phyloP scores from a whole-genome alignment of 2,797 vertebrate species.

The Pangasius macronema region DNA sequence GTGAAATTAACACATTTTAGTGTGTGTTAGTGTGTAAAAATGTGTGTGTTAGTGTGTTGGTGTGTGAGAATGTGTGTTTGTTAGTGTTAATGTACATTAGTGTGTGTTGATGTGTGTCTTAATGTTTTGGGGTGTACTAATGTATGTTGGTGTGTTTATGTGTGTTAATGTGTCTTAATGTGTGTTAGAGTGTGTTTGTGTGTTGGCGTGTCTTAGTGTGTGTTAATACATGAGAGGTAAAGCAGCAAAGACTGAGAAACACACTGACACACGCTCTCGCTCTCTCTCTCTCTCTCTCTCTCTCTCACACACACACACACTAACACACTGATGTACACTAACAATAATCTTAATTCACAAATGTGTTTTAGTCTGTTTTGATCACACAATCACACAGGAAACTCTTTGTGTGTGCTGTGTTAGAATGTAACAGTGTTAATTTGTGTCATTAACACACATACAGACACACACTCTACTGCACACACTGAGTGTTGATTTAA shows the following conservation, averaged over 20 bases:
- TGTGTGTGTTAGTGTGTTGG: background rate
- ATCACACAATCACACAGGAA: background rate
- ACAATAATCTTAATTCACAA: background rate
- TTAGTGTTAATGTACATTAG: too few relatives aligned
- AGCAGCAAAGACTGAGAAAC: background rate
- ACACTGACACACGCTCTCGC: background rate
- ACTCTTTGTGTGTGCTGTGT: background rate
- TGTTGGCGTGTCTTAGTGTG: background rate
- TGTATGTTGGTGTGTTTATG: too few relatives aligned
- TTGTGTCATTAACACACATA: background rate
- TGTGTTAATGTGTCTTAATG: background rate
- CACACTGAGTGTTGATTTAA: background rate
- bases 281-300: too few relatives aligned
- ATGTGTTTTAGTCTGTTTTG: background rate
- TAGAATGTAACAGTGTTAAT: background rate
- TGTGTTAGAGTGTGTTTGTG: background rate
- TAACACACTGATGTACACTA: background rate
- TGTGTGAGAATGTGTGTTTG: background rate
- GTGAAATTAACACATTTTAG: background rate
- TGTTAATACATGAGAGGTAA: background rate
- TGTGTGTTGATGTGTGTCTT: background rate
- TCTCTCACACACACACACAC: background rate
- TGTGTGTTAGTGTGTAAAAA: too few relatives aligned
- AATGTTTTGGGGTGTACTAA: too few relatives aligned
- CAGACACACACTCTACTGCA: background rate